Evolutionary conservation across 2,797 vertebrate species (phyloP).

Genomic region (Oreortyx pictus): DNA sequence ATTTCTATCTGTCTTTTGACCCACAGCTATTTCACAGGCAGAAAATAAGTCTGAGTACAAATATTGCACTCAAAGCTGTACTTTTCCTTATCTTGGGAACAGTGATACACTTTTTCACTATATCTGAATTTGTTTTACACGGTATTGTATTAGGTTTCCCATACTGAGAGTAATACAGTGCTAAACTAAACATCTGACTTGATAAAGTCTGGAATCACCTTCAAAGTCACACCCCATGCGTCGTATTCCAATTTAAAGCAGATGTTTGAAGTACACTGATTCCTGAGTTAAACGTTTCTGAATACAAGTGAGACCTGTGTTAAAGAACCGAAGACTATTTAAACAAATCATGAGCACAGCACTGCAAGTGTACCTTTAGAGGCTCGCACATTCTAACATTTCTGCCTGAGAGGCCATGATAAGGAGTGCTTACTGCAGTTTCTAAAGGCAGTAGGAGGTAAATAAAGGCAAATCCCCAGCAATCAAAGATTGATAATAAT

Average conservation of each 20-base stretch:
- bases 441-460: not conserved
- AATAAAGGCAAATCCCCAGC: not conserved
- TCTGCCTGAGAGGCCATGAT: not conserved
- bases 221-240: not conserved
- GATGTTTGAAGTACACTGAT: not conserved
- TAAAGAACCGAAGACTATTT: not conserved
- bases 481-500: not conserved
- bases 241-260: not conserved
- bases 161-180: not conserved
- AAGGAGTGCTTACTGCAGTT: not conserved
- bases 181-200: slow-evolving; percentile 53
- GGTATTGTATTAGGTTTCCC: not conserved
- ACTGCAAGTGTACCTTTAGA: not conserved
- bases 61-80: not conserved
- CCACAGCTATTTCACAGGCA: not conserved
- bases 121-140: slow-evolving; percentile 50
- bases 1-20: slow-evolving; percentile 39
- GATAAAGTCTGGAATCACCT: slow-evolving; percentile 35
- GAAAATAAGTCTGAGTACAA: slow-evolving; percentile 12
- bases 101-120: not conserved
- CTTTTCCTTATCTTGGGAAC: slow-evolving; percentile 34
- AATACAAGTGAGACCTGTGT: not conserved
- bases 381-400: not conserved
- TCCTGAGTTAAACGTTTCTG: not conserved
- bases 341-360: not conserved